Base-by-base conservation (phyloP, 2,113 vertebrate genomes). In the Merops nubicus region DNA sequence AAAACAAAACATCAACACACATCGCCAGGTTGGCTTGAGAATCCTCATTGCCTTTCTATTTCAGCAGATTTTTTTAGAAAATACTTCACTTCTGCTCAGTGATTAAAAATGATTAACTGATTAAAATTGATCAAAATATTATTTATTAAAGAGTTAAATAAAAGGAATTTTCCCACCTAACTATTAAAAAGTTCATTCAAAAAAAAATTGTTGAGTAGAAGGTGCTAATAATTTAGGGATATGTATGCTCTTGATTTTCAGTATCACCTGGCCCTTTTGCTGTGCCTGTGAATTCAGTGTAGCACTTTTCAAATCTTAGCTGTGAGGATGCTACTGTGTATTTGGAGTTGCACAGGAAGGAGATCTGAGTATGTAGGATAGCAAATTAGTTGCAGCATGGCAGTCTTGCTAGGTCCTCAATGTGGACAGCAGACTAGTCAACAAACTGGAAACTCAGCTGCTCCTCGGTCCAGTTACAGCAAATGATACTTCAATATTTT, bases 41-140 rank as follows among this genome's bases (percentile, higher is more conserved):
- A 96, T 88, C 68, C 54, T 65, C 90, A 95, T 76, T 94, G 90
- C 25, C 45, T 92, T 88, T 77, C 95, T 84, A 63, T 73, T 94
- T 97, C 25, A 84, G 83, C 80, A 91, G n/a, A 73, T 33, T 53
- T 96, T 96, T 96, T 97, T 96, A 93, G 85, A 96, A 97, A 96
- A 94, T 90, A 96, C 89, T 88, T 94, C 81, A 57, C 19, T 62
- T 47, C 92, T 96, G 53, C 96, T 92, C 65, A 93, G 73, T 77
- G 62, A n/a, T n/a, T n/a, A n/a, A n/a, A n/a, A n/a, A n/a, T n/a
- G n/a, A n/a, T n/a, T n/a, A n/a, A n/a, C n/a, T n/a, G n/a, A n/a
- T 50, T 93, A 65, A 45, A 73, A 85, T 88, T 93, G 94, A 96
- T 86, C 94, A 95, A 97, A 96, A 93, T 88, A 89, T 31, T 89